Percentiles rank a stretch among this genome's conserved stretches.
These are phyloP conservation scores for Panagrolaimus sp. DNA, from an alignment of 1,140 invertebrate genomes.

Conservation along the genomic window DNA sequence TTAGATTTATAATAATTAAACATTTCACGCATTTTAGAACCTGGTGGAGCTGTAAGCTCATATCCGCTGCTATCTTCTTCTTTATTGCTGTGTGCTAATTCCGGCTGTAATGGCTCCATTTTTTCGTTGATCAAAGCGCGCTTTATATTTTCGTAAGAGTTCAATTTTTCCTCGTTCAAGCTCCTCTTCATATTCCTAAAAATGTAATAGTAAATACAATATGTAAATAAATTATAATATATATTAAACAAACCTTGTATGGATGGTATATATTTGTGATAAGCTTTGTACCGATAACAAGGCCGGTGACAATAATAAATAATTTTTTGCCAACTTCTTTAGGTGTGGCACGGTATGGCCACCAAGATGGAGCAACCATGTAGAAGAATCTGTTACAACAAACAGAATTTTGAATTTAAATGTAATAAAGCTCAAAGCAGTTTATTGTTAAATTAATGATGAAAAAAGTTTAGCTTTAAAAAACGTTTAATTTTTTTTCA, in stretches of 20 bases:
- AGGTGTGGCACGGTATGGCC: conserved; percentile 6
- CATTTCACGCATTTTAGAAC: not conserved
- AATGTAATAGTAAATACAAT: not conserved
- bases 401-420: too few relatives aligned
- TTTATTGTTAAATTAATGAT: too few relatives aligned
- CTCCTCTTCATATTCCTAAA: conserved; percentile 11
- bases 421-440: too few relatives aligned
- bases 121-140: not conserved
- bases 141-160: conserved; percentile 7
- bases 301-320: not conserved
- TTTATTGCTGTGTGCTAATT: not conserved
- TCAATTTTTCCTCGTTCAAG: conserved; percentile 13
- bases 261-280: not conserved
- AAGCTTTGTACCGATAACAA: not conserved
- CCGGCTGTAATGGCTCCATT: not conserved
- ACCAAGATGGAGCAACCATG: conserved; percentile 10
- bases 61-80: not conserved
- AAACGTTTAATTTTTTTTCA: too few relatives aligned
- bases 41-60: not conserved
- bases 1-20: not conserved
- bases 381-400: not conserved
- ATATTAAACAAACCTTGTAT: not conserved
- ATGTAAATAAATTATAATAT: not conserved
- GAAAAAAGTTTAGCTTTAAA: too few relatives aligned
- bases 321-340: conserved; percentile 2